Conservation (phyloP, 2,113 vertebrate species). For the Bostrychus sinensis region DNA sequence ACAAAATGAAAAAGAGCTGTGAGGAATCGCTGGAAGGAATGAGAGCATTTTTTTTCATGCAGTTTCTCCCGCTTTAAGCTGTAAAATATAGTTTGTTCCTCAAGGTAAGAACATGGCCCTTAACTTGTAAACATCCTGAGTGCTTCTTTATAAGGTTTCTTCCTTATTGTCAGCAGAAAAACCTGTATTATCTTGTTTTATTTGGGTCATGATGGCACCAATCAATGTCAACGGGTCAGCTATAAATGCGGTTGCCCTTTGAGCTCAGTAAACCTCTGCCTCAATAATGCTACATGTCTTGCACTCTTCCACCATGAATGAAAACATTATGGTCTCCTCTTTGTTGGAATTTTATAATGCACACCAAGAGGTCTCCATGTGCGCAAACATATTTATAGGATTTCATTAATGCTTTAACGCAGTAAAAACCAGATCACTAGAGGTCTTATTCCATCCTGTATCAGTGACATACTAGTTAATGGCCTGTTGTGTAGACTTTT, state of each 20-base stretch:
- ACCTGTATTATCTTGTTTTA: constrained; percentile 1
- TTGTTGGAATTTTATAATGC: not conserved
- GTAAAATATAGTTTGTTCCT: not conserved
- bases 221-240: constrained; percentile 1
- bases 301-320: not conserved
- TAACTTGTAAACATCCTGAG: not conserved
- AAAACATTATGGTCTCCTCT: not conserved
- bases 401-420: not conserved
- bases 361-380: constrained; percentile 5
- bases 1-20: no score
- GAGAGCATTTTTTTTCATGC: no score
- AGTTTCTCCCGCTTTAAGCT: not conserved
- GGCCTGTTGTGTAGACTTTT: not conserved
- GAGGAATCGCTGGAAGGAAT: no score
- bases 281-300: not conserved
- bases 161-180: constrained; percentile 1
- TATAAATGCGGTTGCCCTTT: not conserved
- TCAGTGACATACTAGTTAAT: constrained; percentile 1
- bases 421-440: not conserved
- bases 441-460: not conserved
- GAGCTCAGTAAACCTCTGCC: not conserved
- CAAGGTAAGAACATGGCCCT: not conserved
- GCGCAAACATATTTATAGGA: not conserved
- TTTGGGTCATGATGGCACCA: not conserved
- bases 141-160: not conserved